Evolutionary conservation across 2,888 invertebrate species (phyloP).

Genomic region (Creontiades dilutus): DNA sequence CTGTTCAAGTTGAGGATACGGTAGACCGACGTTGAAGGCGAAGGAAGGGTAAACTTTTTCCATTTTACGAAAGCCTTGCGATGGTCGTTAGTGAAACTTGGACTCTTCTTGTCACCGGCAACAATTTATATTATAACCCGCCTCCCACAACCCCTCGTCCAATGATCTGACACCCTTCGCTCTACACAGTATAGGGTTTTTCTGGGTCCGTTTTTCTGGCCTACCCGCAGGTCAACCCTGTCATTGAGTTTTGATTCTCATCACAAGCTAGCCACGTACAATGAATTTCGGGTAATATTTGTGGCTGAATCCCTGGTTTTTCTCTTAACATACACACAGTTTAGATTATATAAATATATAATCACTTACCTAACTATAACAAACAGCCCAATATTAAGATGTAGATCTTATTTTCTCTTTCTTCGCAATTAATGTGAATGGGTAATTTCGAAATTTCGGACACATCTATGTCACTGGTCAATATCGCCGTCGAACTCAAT

Average conservation of each 20-base stretch:
- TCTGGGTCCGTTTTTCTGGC: constrained; percentile 21
- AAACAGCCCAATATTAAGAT: too few species aligned
- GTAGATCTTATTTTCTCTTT: too few species aligned
- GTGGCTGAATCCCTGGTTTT: too few species aligned
- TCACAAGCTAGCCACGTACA: background rate
- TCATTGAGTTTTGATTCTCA: constrained; percentile 8
- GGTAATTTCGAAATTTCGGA: too few species aligned
- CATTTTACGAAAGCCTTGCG: constrained; percentile 64
- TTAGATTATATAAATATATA: too few species aligned
- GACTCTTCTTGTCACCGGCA: constrained; percentile 60
- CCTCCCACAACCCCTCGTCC: background rate
- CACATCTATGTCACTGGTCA: too few species aligned
- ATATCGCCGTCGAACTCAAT: too few species aligned
- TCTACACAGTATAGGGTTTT: background rate
- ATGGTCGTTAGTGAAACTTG: constrained; percentile 67
- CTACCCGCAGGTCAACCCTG: background rate
- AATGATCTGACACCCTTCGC: constrained; percentile 33
- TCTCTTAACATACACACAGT: too few species aligned
- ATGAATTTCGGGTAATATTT: too few species aligned
- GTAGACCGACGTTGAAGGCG: background rate
- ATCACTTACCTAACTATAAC: too few species aligned
- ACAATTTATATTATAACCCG: constrained; percentile 65
- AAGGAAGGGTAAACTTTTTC: constrained; percentile 53
- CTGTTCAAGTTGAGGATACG: constrained; percentile 12
- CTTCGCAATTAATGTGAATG: too few species aligned